Evolutionary conservation across 1,140 invertebrate genomes (phyloP), one percentile per base, ranked within the genome.

Genomic region (Platyscapa corneri): DNA sequence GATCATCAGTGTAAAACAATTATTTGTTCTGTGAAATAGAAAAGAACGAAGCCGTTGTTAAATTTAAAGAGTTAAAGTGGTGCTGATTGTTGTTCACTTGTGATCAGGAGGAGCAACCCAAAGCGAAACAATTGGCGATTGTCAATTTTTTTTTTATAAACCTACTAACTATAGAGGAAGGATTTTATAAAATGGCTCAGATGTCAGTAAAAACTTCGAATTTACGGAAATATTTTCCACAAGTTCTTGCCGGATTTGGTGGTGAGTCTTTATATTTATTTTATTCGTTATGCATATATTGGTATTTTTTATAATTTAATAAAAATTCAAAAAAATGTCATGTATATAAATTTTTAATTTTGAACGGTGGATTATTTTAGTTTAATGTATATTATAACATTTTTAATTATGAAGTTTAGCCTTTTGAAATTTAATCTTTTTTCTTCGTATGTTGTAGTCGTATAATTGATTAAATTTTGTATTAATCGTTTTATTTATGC

Each of bases 161-260:
- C 70, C 0, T 32, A 7, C 6, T 27, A 7, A 74, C 10, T 34
- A 32, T 30, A 53, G 8, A 6, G 8, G 7, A 74, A 42, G 3
- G 8, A 6, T 12, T 37, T 34, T n/a, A 16, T 12, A 75, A 42
- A 46, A 86, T 86, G 80, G 49, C 77, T 39, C 85, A 82, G 37
- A 75, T 78, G 37, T 27, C 75, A 27, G 34, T 0, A 18, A 83
- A 86, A 20, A 78, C 80, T 0, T 75, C 72, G 7, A 78, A 32
- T 18, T 72, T 86, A 53, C 72, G 42, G 23, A 83, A 67, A 49
- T 83, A 80, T 70, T 32, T 86, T 82, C 79, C 37, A 70, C 91
- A 90, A 87, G 0, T 86, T 49, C 3, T 75, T 89, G n/a, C 46
- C 87, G 32, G 32, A 81, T 49, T 56, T 87, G 12, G 86, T 88